phyloP scores from a whole-genome alignment of 2,113 vertebrate genomes.

The Amblyornis subalaris region DNA sequence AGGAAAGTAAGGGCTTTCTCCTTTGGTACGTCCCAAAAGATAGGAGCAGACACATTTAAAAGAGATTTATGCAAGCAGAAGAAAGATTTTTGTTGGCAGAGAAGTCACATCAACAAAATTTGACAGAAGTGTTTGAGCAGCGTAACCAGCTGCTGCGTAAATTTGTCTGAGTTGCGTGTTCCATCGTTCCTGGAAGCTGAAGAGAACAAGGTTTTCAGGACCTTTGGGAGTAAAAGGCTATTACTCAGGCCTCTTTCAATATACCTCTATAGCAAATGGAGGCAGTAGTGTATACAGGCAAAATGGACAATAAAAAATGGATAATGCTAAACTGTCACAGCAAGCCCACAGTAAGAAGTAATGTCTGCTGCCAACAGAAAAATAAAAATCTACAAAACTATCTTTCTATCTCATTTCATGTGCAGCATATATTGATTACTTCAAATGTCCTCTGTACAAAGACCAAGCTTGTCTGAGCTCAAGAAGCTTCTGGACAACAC shows the following conservation, averaged over 20 bases:
- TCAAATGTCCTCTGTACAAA: background rate
- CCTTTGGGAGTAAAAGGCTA: background rate
- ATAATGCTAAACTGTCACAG: background rate
- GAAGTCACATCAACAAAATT: background rate
- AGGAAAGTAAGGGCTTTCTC: background rate
- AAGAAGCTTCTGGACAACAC: background rate
- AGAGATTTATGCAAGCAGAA: background rate
- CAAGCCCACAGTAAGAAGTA: background rate
- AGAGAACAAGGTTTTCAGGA: background rate
- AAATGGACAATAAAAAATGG: background rate
- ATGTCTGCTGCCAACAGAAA: background rate
- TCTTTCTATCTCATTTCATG: background rate
- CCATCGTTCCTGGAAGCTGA: background rate
- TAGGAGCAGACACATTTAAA: background rate
- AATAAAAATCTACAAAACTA: background rate
- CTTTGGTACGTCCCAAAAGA: background rate
- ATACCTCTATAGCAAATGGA: background rate
- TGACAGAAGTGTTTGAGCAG: background rate
- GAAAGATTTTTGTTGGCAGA: background rate
- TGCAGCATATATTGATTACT: background rate
- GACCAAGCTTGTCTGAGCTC: background rate
- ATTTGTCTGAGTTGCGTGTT: background rate
- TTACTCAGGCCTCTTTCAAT: background rate
- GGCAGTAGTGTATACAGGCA: background rate
- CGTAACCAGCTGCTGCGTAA: rapidly evolving